A percentile compares a stretch with the other conserved stretches of the same genome.
These are phyloP conservation scores for Anseranas semipalmata DNA, from an alignment of 2,113 vertebrate genomes.

Conservation along the genomic window DNA sequence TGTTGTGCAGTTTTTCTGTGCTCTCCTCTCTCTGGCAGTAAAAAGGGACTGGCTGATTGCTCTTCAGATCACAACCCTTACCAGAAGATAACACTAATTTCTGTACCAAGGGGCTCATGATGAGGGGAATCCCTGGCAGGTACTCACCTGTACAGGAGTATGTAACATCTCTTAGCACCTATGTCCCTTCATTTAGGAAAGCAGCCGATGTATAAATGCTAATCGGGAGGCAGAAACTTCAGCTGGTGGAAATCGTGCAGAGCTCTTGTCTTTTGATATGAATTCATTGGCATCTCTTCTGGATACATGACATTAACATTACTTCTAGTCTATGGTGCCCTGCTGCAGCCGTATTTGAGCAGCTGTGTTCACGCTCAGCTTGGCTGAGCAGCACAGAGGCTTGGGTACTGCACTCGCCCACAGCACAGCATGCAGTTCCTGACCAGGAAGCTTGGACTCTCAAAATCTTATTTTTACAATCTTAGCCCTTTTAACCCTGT, in stretches of 20 bases:
- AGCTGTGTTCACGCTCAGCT: neutral
- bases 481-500: neutral
- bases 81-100: neutral
- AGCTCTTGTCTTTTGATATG: neutral
- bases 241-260: neutral
- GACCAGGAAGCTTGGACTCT: neutral
- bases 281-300: neutral
- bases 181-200: neutral
- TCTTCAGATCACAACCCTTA: neutral
- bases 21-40: neutral
- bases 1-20: neutral
- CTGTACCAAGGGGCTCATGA: neutral
- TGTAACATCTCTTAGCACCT: neutral
- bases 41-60: neutral
- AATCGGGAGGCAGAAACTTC: neutral
- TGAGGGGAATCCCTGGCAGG: neutral
- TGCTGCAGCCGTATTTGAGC: neutral
- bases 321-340: neutral
- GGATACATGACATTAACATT: neutral
- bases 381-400: rapidly evolving
- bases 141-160: neutral
- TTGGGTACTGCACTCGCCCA: rapidly evolving
- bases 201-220: rapidly evolving
- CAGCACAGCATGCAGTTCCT: neutral
- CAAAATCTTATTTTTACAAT: neutral